Percentiles rank a stretch among this genome's conserved stretches.
phyloP scores from a whole-genome alignment of 1,140 invertebrate species.

The Pseudoatta argentina region DNA sequence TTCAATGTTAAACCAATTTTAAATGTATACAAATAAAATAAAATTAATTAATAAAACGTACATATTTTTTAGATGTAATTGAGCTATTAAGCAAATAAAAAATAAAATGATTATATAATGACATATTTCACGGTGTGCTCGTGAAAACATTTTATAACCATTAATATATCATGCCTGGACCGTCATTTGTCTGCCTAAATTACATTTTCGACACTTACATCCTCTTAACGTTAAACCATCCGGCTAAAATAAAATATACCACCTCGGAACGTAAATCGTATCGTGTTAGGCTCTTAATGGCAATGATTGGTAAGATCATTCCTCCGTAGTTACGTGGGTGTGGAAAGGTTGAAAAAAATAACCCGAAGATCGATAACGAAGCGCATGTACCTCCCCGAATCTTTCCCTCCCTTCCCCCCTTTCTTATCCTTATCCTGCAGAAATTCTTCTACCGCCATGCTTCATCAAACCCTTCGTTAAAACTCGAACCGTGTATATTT shows the following conservation, averaged over 20 bases:
- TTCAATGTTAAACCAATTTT: neutral
- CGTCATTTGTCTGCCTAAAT: slow-evolving; percentile 57
- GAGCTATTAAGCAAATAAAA: slow-evolving; percentile 11
- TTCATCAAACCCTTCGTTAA: slow-evolving; percentile 25
- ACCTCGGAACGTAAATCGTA: slow-evolving; percentile 48
- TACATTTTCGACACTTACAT: slow-evolving; percentile 60
- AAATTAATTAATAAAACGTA: neutral
- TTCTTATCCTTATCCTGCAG: neutral
- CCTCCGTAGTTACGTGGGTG: slow-evolving; percentile 27
- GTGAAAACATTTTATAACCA: neutral
- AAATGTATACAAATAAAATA: neutral
- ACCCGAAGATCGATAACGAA: slow-evolving; percentile 60
- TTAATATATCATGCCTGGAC: slow-evolving; percentile 48
- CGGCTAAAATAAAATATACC: slow-evolving; percentile 43
- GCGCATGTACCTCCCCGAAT: slow-evolving; percentile 34
- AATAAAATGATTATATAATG: slow-evolving; percentile 43
- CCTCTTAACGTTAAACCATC: slow-evolving; percentile 48
- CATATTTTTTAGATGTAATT: neutral
- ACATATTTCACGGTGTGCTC: slow-evolving; percentile 34
- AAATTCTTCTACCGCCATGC: slow-evolving; percentile 9
- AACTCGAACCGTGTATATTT: neutral
- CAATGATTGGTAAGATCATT: slow-evolving; percentile 40
- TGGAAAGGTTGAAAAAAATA: slow-evolving; percentile 23
- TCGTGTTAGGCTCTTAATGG: slow-evolving; percentile 35
- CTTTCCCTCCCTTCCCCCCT: neutral